phyloP scores from a whole-genome alignment of 2,797 vertebrate genomes.

The Siniperca undulata region DNA sequence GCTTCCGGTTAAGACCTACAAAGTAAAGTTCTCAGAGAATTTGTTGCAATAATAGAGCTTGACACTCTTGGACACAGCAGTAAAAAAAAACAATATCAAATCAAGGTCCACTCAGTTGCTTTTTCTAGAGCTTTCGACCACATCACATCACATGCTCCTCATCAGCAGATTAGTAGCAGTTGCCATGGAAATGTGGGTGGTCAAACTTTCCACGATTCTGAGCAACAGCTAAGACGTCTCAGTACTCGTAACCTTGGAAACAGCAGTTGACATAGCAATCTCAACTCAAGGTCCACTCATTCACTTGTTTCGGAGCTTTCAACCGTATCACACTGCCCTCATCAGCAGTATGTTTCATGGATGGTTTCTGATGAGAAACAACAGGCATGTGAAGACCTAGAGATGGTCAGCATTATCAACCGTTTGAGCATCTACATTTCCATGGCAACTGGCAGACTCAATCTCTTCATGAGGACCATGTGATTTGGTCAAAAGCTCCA shows the following conservation, averaged over 20 bases:
- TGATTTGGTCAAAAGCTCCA: neutral
- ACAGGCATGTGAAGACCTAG: neutral
- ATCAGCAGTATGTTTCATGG: neutral
- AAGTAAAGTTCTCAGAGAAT: conserved; percentile 28
- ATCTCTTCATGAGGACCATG: no score
- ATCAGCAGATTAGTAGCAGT: neutral
- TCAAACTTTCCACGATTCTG: no score
- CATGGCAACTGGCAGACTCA: no score
- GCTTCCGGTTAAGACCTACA: conserved; percentile 39
- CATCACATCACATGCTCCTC: neutral
- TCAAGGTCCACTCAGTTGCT: neutral
- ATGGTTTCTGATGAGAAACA: neutral
- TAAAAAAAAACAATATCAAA: neutral
- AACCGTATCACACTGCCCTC: neutral
- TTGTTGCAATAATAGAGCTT: neutral
- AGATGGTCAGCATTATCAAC: no score
- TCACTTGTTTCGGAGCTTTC: neutral
- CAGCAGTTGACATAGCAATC: neutral
- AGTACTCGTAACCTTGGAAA: no score
- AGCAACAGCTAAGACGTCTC: no score
- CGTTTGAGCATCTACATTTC: no score
- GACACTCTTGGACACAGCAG: neutral
- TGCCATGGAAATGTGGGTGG: no score
- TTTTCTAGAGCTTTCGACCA: neutral
- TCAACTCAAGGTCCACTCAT: neutral